phyloP scores from a whole-genome alignment of 2,113 vertebrate genomes.

The Artemisiospiza belli region DNA sequence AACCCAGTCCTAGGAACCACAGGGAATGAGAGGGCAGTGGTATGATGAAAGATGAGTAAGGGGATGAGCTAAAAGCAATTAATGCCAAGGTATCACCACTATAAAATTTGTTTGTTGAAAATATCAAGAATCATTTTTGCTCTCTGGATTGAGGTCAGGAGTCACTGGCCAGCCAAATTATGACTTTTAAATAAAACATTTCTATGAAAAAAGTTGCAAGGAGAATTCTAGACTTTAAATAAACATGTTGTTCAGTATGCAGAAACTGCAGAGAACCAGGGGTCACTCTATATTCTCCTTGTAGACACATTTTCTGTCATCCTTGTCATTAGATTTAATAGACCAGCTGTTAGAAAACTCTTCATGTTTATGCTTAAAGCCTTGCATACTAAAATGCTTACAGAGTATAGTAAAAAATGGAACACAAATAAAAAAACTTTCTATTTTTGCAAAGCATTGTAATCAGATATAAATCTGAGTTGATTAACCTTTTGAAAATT shows the following conservation, averaged over 20 bases:
- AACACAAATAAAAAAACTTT: background rate
- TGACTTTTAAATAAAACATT: background rate
- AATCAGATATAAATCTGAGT: background rate
- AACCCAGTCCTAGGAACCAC: background rate
- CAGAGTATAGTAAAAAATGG: background rate
- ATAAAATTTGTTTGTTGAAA: background rate
- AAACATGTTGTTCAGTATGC: background rate
- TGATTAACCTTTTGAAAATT: background rate
- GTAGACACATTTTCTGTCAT: slow-evolving; percentile 13
- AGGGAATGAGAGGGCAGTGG: background rate
- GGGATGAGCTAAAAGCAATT: background rate
- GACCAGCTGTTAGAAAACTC: slow-evolving; percentile 7
- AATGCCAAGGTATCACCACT: background rate
- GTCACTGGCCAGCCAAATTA: background rate
- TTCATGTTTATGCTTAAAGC: background rate
- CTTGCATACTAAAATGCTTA: background rate
- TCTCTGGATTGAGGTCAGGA: background rate
- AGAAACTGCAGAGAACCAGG: background rate
- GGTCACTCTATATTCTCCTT: background rate
- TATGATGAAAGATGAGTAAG: background rate
- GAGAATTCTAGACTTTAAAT: slow-evolving; percentile 5
- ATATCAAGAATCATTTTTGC: background rate
- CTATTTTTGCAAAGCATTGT: background rate
- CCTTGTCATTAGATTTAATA: slow-evolving; percentile 11
- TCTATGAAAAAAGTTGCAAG: background rate